Conservation (phyloP, 2,113 vertebrate species). For the Ramphastos sulfuratus region DNA sequence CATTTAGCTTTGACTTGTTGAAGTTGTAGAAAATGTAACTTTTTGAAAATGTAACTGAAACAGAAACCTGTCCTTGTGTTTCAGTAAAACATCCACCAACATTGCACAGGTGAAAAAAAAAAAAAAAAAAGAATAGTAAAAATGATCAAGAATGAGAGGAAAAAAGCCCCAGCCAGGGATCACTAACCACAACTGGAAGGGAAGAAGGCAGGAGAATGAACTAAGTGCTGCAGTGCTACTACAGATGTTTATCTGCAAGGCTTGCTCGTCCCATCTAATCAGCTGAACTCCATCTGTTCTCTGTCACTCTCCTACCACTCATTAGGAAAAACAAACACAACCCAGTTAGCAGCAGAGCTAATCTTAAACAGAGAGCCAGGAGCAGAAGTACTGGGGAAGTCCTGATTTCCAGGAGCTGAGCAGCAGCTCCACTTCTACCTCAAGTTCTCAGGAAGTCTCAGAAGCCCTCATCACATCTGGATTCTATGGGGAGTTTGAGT, state of each 20-base stretch:
- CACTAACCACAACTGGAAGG: neutral
- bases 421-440: neutral
- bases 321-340: conserved; percentile 6
- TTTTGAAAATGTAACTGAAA: neutral
- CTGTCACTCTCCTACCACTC: neutral
- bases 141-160: neutral
- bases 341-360: neutral
- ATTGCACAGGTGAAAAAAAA: neutral
- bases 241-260: neutral
- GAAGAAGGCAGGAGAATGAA: neutral
- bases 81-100: neutral
- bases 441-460: neutral
- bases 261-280: neutral
- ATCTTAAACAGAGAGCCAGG: neutral
- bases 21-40: neutral
- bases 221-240: neutral
- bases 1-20: neutral
- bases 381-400: neutral
- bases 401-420: neutral
- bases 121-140: neutral
- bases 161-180: neutral
- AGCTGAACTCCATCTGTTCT: conserved; percentile 26
- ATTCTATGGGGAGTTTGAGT: neutral
- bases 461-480: neutral
- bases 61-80: neutral